Base-by-base conservation (phyloP, 2,888 invertebrate species). In the Chymomyza fuscimana region DNA sequence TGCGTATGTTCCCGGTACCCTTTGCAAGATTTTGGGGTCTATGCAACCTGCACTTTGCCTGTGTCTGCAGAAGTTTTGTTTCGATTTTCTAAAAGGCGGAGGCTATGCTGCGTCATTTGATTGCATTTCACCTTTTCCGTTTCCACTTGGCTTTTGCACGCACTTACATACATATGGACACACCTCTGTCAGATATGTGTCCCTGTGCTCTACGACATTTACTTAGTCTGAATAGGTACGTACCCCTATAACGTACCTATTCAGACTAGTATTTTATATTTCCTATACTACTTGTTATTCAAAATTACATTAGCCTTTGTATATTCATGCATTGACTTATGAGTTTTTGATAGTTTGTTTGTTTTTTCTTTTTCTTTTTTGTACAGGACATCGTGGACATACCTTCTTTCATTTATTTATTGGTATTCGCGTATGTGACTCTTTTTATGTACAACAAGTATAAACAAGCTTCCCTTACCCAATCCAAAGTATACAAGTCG, bases 121-220 rank as follows among this genome's bases (percentile, higher is more conserved):
- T 83, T 83, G 83, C 83, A 87, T 87, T 86, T 88, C 86, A 69
- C 72, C 74, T 65, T 67, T 70, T 67, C 81, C 70, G 70, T 65
- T 74, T 65, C 76, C 83, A 76, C 74, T 75, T 82, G 78, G 59
- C 74, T 78, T 82, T 78, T 82, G 86, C 50, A 40, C 16, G 29
- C 40, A 12, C 63, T 67, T 63, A 69, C 71, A 86, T 83, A 87
- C 88, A 83, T 87, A 87, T 83, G 83, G 87, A 83, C 83, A 83
- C 83, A 88, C 88, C 83, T 83, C 88, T 75, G 86, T 75, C 16
- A 16, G 52, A 36, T 9, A 36, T 36, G 36, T 9, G 5, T 9
- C 36, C 36, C 36, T 36, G 6, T 36, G 36, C 4, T 32, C 5
- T 32, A 7, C 32, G 32, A 32, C 32, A 32, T 32, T 32, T 7